Evolutionary conservation across 2,113 vertebrate genomes (phyloP).

Genomic region (Melanostigma gelatinosum): DNA sequence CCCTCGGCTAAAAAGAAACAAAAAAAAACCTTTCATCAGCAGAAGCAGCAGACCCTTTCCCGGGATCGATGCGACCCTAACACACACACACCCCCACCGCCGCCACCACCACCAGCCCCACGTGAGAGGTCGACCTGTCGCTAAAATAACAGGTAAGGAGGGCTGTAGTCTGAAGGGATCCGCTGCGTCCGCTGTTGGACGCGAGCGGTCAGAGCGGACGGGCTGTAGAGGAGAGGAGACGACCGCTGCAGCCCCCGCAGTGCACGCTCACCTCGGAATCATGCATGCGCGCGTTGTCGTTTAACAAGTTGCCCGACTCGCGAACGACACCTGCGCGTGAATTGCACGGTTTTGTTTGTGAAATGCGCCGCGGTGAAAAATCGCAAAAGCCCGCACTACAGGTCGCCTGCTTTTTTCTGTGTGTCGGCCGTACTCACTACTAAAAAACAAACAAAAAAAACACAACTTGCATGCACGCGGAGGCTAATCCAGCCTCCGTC

Average conservation of each 20-base stretch:
- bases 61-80: slow-evolving; percentile 88
- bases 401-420: too few species aligned
- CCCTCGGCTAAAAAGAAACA: slow-evolving; percentile 73
- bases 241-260: background rate
- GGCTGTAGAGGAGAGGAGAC: slow-evolving; percentile 34
- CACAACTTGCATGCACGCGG: slow-evolving; percentile 47
- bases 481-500: background rate
- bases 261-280: slow-evolving; percentile 14
- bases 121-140: slow-evolving; percentile 83
- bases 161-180: slow-evolving; percentile 56
- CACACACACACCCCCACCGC: slow-evolving; percentile 62
- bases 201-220: slow-evolving; percentile 51
- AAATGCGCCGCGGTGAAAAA: too few species aligned
- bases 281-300: slow-evolving; percentile 81
- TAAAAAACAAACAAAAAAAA: background rate
- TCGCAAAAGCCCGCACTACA: background rate
- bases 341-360: slow-evolving; percentile 35
- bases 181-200: slow-evolving; percentile 82
- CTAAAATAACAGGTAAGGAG: slow-evolving; percentile 88
- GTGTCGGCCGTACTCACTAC: background rate
- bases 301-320: slow-evolving; percentile 49
- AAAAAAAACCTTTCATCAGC: slow-evolving; percentile 81
- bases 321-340: slow-evolving; percentile 59
- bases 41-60: slow-evolving; percentile 70
- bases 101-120: slow-evolving; percentile 3